A percentile compares a stretch with the other conserved stretches of the same genome.
These are phyloP conservation scores for Amphimallon solstitiale DNA, from an alignment of 2,888 invertebrate species.

Conservation along the genomic window DNA sequence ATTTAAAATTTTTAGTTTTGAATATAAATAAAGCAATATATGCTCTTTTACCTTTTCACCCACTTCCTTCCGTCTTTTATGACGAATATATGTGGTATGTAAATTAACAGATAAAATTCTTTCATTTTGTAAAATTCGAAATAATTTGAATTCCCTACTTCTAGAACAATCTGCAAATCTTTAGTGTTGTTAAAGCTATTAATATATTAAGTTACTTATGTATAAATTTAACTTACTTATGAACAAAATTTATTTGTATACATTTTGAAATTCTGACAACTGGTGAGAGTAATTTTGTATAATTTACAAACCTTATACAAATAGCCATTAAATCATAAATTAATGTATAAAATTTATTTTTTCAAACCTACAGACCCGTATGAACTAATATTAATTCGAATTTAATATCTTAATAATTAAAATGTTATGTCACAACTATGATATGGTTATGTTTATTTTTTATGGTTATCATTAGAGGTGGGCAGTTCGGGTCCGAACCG, in stretches of 20 bases:
- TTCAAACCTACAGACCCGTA: too few species aligned
- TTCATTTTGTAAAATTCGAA: not conserved
- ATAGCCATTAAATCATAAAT: constrained; percentile 21
- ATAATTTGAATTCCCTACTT: not conserved
- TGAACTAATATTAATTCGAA: too few species aligned
- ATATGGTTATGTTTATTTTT: too few species aligned
- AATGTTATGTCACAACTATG: too few species aligned
- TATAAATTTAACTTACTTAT: not conserved
- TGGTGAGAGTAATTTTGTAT: constrained; percentile 1
- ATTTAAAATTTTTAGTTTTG: not conserved
- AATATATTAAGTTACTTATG: not conserved
- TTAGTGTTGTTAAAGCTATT: constrained; percentile 13
- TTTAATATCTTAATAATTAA: too few species aligned
- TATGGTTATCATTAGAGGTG: too few species aligned
- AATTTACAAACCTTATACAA: constrained; percentile 17
- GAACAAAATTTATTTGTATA: not conserved
- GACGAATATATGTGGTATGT: constrained; percentile 60
- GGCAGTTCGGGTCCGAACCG: too few species aligned
- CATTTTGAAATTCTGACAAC: not conserved
- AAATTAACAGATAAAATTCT: constrained; percentile 42
- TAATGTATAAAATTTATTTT: too few species aligned
- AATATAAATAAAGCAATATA: not conserved
- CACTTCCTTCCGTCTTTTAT: constrained; percentile 70
- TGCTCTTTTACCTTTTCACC: constrained; percentile 69
- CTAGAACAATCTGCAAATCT: constrained; percentile 19